Evolutionary conservation across 1,140 invertebrate species (phyloP).

Genomic region (Frieseomelitta varia): DNA sequence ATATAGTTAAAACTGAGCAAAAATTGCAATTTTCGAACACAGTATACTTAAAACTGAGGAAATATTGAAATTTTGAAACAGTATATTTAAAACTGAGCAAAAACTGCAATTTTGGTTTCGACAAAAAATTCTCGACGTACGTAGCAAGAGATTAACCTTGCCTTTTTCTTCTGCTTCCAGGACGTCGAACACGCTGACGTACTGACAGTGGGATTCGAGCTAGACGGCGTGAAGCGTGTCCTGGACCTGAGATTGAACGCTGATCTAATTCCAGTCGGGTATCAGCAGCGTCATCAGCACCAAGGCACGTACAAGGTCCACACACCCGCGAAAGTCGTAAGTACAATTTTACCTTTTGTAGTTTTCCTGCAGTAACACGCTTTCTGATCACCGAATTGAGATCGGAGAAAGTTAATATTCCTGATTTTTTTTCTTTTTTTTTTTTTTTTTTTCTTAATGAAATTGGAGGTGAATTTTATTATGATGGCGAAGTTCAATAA

Average conservation of each 20-base stretch:
- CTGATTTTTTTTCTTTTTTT: neutral
- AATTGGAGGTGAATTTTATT: too few species aligned
- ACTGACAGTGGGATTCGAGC: slow-evolving; percentile 86
- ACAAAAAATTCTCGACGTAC: too few species aligned
- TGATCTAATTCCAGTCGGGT: slow-evolving; percentile 88
- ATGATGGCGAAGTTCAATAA: too few species aligned
- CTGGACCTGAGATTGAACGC: slow-evolving; percentile 90
- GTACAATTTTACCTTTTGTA: slow-evolving; percentile 47
- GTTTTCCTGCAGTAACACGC: neutral
- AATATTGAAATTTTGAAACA: too few species aligned
- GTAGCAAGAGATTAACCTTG: too few species aligned
- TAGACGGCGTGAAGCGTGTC: slow-evolving; percentile 86
- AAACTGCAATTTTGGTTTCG: too few species aligned
- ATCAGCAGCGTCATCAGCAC: slow-evolving; percentile 89
- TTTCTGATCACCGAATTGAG: neutral
- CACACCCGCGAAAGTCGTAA: slow-evolving; percentile 85
- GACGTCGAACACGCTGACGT: slow-evolving; percentile 86
- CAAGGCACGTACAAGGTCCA: slow-evolving; percentile 84
- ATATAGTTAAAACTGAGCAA: too few species aligned
- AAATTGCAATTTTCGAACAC: too few species aligned
- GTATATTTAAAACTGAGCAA: too few species aligned
- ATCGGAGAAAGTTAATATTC: neutral
- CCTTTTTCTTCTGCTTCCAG: slow-evolving; percentile 81
- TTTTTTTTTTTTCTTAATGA: neutral
- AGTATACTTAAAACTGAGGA: too few species aligned